Evolutionary conservation across 2,888 invertebrate species (phyloP).

Genomic region (Macropis europaea): DNA sequence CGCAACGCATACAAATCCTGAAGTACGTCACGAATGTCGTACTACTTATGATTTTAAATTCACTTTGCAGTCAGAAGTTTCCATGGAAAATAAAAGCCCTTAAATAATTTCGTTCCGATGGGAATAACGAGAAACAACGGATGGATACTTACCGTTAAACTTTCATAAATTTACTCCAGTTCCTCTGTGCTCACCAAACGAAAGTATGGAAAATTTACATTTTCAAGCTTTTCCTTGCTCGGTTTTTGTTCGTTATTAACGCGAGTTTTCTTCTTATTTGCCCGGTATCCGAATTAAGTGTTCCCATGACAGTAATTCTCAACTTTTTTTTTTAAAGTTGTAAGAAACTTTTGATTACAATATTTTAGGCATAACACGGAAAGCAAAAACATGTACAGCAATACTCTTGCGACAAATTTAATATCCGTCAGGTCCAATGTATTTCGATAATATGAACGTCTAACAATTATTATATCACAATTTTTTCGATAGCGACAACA

Average conservation of each 20-base stretch:
- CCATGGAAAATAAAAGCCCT: not conserved
- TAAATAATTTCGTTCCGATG: not conserved
- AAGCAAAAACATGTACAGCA: no score
- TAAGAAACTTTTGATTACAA: not conserved
- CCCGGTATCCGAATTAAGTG: conserved; percentile 18
- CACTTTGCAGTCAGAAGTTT: not conserved
- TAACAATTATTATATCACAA: no score
- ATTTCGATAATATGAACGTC: no score
- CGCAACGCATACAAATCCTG: not conserved
- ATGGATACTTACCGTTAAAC: not conserved
- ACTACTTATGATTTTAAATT: conserved; percentile 2
- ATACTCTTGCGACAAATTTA: no score
- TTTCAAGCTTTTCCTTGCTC: not conserved
- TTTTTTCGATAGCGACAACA: no score
- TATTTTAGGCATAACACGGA: no score
- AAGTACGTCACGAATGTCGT: not conserved
- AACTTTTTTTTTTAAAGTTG: not conserved
- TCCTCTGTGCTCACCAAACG: not conserved
- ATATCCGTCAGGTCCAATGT: no score
- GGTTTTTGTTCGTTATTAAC: conserved; percentile 26
- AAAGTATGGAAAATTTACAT: conserved; percentile 1
- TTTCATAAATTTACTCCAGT: conserved; percentile 3
- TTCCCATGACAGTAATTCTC: not conserved
- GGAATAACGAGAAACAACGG: not conserved
- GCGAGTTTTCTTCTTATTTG: conserved; percentile 13